phyloP scores from a whole-genome alignment of 2,888 invertebrate genomes.

The Drosophila tanythrix region DNA sequence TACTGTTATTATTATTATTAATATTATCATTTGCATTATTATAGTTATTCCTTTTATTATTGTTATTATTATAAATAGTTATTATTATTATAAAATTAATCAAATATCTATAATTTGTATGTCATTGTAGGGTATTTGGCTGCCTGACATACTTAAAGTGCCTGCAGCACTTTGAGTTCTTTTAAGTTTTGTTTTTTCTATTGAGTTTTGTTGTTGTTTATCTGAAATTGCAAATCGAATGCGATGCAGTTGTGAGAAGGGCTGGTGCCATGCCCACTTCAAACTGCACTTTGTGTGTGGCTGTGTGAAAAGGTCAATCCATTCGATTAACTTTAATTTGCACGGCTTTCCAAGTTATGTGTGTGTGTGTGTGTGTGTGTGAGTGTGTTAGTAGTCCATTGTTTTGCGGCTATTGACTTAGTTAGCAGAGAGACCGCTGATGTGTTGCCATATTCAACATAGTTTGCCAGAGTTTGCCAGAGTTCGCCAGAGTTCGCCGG shows the following conservation, averaged over 20 bases:
- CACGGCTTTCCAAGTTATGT: conserved; percentile 43
- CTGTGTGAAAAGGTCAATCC: conserved; percentile 78
- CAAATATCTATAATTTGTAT: not conserved
- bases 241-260: conserved; percentile 62
- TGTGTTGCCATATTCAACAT: conserved; percentile 37
- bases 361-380: not conserved
- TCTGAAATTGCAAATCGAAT: conserved; percentile 78
- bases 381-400: conserved; percentile 52
- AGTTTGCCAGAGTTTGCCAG: conserved; percentile 33
- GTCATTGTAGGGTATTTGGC: conserved; percentile 17
- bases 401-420: conserved; percentile 66
- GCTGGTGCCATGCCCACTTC: conserved; percentile 55
- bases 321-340: conserved; percentile 81
- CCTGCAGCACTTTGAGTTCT: conserved; percentile 8
- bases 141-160: not conserved
- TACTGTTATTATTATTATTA: no score
- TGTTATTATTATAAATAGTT: no score
- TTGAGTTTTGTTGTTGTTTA: conserved; percentile 38
- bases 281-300: conserved; percentile 49
- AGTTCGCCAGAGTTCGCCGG: conserved; percentile 15
- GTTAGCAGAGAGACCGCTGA: conserved; percentile 58
- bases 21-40: no score
- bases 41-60: no score
- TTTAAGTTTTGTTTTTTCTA: conserved; percentile 9
- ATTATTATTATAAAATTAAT: not conserved